These are phyloP conservation scores for Choristoneura rosaceana DNA, from an alignment of 2,888 invertebrate genomes.

Conservation along the genomic window DNA sequence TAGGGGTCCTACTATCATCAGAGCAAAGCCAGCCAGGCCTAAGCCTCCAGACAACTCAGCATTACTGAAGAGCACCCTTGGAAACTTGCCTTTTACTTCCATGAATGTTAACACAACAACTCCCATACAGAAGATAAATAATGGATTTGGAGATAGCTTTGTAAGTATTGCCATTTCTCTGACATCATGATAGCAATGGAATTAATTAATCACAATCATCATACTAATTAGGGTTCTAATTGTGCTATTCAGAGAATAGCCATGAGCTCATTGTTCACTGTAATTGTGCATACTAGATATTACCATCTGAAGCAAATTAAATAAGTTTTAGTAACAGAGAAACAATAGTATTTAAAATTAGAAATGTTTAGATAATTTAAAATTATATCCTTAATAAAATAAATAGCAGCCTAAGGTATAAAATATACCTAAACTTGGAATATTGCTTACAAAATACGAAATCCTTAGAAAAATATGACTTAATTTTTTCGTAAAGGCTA, in stretches of 20 bases:
- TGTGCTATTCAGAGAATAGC: slow-evolving; percentile 31
- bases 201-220: slow-evolving; percentile 34
- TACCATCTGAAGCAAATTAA: neutral
- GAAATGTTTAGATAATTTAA: no score
- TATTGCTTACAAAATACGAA: no score
- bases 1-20: slow-evolving; percentile 91
- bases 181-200: slow-evolving; percentile 34
- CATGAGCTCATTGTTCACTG: slow-evolving; percentile 35
- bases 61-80: slow-evolving; percentile 73
- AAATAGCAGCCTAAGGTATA: no score
- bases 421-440: no score
- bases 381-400: no score
- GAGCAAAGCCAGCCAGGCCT: slow-evolving; percentile 86
- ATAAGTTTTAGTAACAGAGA: neutral
- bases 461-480: no score
- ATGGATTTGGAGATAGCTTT: slow-evolving; percentile 69
- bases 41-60: slow-evolving; percentile 83
- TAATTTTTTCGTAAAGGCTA: no score
- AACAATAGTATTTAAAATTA: neutral
- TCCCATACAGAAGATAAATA: slow-evolving; percentile 75
- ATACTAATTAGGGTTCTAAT: slow-evolving; percentile 37
- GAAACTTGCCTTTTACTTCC: slow-evolving; percentile 62
- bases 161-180: slow-evolving; percentile 62
- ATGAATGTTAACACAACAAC: slow-evolving; percentile 77
- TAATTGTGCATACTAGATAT: slow-evolving; percentile 22